A percentile compares a stretch with the other conserved stretches of the same genome.
Evolutionary conservation across 2,888 invertebrate genomes (phyloP).

Genomic region (Apamea crenata): DNA sequence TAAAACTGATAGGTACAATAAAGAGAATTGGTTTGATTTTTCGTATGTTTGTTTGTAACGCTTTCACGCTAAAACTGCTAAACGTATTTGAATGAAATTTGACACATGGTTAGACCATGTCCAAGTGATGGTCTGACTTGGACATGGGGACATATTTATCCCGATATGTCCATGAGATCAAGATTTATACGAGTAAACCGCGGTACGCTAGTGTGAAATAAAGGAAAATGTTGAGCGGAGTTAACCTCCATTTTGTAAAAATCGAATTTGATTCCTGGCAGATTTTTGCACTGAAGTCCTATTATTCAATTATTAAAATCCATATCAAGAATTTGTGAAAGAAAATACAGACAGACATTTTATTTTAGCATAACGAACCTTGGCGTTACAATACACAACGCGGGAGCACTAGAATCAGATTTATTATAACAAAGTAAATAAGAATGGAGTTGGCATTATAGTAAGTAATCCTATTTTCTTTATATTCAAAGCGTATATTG

Average conservation of each 20-base stretch:
- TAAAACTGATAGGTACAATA: too few relatives aligned
- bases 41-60: too few relatives aligned
- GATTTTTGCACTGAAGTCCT: neutral
- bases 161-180: too few relatives aligned
- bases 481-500: slow-evolving; percentile 7
- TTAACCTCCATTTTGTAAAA: too few relatives aligned
- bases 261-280: neutral
- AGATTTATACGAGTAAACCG: neutral
- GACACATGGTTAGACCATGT: too few relatives aligned
- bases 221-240: neutral
- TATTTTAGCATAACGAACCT: slow-evolving; percentile 35
- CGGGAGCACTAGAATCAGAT: slow-evolving; percentile 40
- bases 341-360: slow-evolving; percentile 21
- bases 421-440: slow-evolving; percentile 34
- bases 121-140: too few relatives aligned
- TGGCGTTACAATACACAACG: slow-evolving; percentile 24
- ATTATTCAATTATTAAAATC: neutral
- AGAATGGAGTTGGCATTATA: slow-evolving; percentile 19
- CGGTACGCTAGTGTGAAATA: neutral
- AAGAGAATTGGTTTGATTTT: too few relatives aligned
- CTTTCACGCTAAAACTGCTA: too few relatives aligned
- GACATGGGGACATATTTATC: too few relatives aligned
- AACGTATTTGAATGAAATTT: too few relatives aligned
- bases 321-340: neutral
- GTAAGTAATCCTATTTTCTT: slow-evolving; percentile 34